Conservation (phyloP, 2,797 vertebrate species). For the Pantherophis alleghaniensis region DNA sequence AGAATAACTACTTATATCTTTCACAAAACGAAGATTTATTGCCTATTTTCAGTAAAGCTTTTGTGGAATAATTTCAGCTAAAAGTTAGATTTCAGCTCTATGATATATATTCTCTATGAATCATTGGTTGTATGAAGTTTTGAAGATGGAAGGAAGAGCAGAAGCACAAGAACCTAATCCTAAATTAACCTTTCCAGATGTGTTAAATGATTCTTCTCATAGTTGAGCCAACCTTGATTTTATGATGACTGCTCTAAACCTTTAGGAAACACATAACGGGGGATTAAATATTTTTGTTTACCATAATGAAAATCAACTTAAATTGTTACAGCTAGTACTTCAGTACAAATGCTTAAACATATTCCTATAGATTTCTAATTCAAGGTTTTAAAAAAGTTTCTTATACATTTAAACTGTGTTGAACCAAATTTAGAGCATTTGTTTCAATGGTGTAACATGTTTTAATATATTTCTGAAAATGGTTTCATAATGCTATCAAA, state of each 20-base stretch:
- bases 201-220: background rate
- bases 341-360: background rate
- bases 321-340: background rate
- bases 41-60: background rate
- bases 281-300: background rate
- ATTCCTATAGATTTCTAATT: background rate
- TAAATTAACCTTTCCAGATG: background rate
- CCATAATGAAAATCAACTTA: background rate
- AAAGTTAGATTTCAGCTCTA: background rate
- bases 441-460: background rate
- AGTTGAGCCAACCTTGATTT: background rate
- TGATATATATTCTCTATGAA: background rate
- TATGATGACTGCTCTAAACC: background rate
- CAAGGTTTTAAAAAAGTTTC: background rate
- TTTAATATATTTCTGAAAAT: background rate
- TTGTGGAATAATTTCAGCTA: background rate
- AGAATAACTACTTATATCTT: background rate
- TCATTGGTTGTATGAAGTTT: background rate
- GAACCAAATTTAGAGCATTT: background rate
- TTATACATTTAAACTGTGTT: background rate
- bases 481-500: background rate
- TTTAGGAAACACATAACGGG: background rate
- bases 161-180: background rate
- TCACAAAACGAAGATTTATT: background rate
- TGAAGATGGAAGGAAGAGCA: background rate